Evolutionary conservation across 2,113 vertebrate genomes (phyloP).

Genomic region (Pelmatolapia mariae): DNA sequence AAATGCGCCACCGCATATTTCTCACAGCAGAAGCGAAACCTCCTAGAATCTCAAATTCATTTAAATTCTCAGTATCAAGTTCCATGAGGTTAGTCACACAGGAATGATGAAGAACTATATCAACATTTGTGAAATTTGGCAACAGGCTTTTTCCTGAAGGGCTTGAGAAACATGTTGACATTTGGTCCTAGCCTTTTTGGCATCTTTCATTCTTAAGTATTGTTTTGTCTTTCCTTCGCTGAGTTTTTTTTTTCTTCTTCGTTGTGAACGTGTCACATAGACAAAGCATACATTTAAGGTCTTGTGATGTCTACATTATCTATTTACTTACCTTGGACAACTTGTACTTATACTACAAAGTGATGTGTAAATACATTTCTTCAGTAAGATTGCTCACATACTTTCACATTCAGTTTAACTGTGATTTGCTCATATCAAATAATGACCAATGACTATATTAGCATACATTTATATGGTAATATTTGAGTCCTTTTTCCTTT

Average conservation of each 20-base stretch:
- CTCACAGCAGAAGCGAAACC: neutral
- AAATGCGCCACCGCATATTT: neutral
- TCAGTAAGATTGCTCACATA: neutral
- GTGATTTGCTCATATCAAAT: slow-evolving; percentile 35
- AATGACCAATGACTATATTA: slow-evolving; percentile 33
- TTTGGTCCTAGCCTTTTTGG: neutral
- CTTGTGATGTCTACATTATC: neutral
- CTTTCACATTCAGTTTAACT: neutral
- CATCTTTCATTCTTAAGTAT: neutral
- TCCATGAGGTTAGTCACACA: neutral
- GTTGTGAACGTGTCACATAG: neutral
- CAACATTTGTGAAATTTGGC: neutral
- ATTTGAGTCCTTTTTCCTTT: slow-evolving; percentile 6
- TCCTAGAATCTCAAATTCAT: neutral
- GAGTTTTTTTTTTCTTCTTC: neutral
- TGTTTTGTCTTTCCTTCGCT: neutral
- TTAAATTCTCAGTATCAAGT: neutral
- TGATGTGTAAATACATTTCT: neutral
- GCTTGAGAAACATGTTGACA: neutral
- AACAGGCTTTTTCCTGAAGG: neutral
- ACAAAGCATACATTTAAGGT: neutral
- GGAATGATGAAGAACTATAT: neutral
- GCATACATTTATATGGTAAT: slow-evolving; percentile 69
- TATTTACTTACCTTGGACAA: neutral
- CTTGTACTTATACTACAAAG: neutral